phyloP scores from a whole-genome alignment of 2,888 invertebrate genomes.

The Crioceris asparagi region DNA sequence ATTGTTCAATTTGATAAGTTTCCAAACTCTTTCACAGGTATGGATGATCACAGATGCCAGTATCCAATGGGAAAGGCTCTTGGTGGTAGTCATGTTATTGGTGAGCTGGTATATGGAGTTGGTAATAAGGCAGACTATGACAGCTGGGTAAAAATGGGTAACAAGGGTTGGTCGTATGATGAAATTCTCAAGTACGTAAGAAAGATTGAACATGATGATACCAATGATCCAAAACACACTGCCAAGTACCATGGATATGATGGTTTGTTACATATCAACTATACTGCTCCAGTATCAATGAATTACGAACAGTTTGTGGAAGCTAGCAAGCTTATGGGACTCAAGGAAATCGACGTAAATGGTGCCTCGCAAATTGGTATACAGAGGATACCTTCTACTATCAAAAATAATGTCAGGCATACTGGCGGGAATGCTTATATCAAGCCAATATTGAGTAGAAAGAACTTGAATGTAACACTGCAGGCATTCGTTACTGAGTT shows the following conservation, averaged over 20 bases:
- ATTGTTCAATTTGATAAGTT: too few relatives aligned
- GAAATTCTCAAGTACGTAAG: conserved; percentile 61
- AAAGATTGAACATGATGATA: conserved; percentile 50
- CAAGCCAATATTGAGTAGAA: too few relatives aligned
- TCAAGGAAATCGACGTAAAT: conserved; percentile 10
- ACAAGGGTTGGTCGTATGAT: too few relatives aligned
- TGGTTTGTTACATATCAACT: conserved; percentile 41
- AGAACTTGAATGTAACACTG: conserved; percentile 46
- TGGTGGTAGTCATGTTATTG: too few relatives aligned
- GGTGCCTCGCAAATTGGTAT: conserved; percentile 7
- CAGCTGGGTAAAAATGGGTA: too few relatives aligned
- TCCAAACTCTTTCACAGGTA: too few relatives aligned
- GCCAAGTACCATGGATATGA: conserved; percentile 30
- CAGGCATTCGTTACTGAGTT: conserved; percentile 44
- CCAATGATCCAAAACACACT: not conserved
- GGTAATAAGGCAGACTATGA: too few relatives aligned
- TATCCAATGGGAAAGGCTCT: too few relatives aligned
- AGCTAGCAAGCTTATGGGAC: conserved; percentile 40
- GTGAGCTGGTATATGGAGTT: too few relatives aligned
- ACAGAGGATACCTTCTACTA: conserved; percentile 9
- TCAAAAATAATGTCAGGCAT: too few relatives aligned
- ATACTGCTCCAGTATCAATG: conserved; percentile 7
- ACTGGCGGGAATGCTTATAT: too few relatives aligned
- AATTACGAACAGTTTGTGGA: conserved; percentile 4
- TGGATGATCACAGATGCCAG: too few relatives aligned